These are phyloP conservation scores for Iphiclides podalirius DNA, from an alignment of 2,888 invertebrate genomes.

Conservation along the genomic window DNA sequence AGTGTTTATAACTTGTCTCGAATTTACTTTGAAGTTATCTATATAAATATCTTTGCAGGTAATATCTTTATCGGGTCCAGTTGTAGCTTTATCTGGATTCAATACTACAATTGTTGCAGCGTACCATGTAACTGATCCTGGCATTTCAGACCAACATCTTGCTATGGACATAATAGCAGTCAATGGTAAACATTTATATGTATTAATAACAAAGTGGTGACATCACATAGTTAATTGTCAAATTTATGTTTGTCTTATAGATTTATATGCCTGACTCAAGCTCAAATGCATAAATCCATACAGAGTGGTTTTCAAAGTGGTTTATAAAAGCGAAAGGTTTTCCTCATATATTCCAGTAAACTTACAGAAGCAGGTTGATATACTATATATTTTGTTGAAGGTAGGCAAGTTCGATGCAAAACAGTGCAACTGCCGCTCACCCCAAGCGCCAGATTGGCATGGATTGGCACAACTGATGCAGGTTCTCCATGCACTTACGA, in stretches of 20 bases:
- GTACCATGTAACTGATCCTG: slow-evolving; percentile 66
- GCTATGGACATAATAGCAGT: slow-evolving; percentile 70
- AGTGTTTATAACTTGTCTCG: neutral
- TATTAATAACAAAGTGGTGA: no score
- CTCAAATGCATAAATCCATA: no score
- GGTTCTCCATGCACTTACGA: slow-evolving; percentile 90
- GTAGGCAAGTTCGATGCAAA: slow-evolving; percentile 65
- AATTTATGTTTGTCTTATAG: no score
- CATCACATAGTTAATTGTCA: no score
- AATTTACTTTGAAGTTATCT: neutral
- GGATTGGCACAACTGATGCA: slow-evolving; percentile 90
- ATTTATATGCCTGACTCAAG: no score
- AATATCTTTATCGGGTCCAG: slow-evolving; percentile 62
- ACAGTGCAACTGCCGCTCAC: slow-evolving; percentile 83
- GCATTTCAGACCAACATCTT: slow-evolving; percentile 62
- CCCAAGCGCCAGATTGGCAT: slow-evolving; percentile 83
- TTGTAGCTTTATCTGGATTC: slow-evolving; percentile 55
- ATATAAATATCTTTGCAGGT: slow-evolving; percentile 44
- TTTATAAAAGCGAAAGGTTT: no score
- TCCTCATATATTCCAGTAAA: no score
- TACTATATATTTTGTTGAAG: slow-evolving; percentile 40
- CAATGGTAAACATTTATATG: slow-evolving; percentile 61
- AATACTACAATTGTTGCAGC: slow-evolving; percentile 59
- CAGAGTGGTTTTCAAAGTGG: no score
- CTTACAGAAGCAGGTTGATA: no score